Evolutionary conservation across 2,888 invertebrate genomes (phyloP).

Genomic region (Drosophila rubida): DNA sequence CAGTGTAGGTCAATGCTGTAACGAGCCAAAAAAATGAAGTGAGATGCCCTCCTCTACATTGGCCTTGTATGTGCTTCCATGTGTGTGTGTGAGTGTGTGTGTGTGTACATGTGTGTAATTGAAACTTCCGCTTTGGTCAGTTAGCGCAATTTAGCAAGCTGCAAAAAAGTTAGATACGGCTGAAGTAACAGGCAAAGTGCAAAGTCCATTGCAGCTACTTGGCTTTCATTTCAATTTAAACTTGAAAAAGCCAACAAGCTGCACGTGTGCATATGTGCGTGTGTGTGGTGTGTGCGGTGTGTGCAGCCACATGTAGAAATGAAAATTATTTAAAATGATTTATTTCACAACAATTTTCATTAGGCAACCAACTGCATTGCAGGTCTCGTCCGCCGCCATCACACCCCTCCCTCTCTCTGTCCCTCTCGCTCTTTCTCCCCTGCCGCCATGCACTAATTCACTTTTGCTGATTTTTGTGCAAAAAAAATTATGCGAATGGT

Average conservation of each 20-base stretch:
- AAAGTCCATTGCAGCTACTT: constrained; percentile 78
- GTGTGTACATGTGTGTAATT: constrained; percentile 60
- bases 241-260: constrained; percentile 54
- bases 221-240: constrained; percentile 78
- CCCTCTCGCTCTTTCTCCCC: not conserved
- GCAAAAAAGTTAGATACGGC: constrained; percentile 76
- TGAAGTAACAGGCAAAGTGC: constrained; percentile 79
- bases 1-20: constrained; percentile 74
- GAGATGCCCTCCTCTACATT: constrained; percentile 13
- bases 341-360: constrained; percentile 79
- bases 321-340: constrained; percentile 78
- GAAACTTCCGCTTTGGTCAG: constrained; percentile 80
- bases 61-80: constrained; percentile 32
- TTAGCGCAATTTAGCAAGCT: constrained; percentile 80
- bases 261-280: not conserved
- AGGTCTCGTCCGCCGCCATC: constrained; percentile 31
- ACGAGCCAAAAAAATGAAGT: constrained; percentile 19
- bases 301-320: constrained; percentile 64
- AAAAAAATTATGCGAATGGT: constrained; percentile 54
- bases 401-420: not conserved
- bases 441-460: constrained; percentile 72
- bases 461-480: constrained; percentile 73
- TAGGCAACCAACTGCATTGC: constrained; percentile 72
- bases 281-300: constrained; percentile 21
- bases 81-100: constrained; percentile 22